phyloP scores from a whole-genome alignment of 2,797 vertebrate genomes.

The Margarornis squamiger region DNA sequence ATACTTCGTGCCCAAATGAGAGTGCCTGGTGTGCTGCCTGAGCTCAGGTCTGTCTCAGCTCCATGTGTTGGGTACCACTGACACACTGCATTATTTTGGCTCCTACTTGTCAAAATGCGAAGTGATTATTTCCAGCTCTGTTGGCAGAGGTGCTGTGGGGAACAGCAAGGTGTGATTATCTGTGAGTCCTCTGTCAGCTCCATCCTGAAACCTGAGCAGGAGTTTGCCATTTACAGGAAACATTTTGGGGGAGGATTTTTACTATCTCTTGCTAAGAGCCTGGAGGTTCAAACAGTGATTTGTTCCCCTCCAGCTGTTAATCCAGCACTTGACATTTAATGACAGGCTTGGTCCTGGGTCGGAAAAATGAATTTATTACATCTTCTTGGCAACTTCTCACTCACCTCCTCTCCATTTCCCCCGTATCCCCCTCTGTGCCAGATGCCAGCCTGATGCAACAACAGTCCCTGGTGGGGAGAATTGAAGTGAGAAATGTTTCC shows the following conservation, averaged over 20 bases:
- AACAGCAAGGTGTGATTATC: neutral
- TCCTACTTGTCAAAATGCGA: neutral
- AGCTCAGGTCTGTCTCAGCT: neutral
- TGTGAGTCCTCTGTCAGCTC: neutral
- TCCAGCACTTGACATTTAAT: constrained; percentile 33
- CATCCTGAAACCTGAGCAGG: neutral
- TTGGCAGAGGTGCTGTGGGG: neutral
- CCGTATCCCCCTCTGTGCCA: neutral
- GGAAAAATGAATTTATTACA: neutral
- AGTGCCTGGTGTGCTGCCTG: neutral
- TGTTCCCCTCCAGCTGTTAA: constrained; percentile 28
- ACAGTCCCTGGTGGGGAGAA: neutral
- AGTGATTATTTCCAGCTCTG: neutral
- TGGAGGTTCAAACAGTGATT: neutral
- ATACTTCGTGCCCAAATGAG: neutral
- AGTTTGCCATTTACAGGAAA: neutral
- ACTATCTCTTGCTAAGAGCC: neutral
- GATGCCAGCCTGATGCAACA: neutral
- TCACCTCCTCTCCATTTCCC: neutral
- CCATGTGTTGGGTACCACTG: neutral
- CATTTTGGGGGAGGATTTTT: neutral
- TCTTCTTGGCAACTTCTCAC: neutral
- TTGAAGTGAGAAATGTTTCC: neutral
- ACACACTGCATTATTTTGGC: neutral
- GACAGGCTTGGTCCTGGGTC: neutral